Base-by-base conservation (phyloP, 1,140 invertebrate species). In the Pseudomyrmex gracilis region DNA sequence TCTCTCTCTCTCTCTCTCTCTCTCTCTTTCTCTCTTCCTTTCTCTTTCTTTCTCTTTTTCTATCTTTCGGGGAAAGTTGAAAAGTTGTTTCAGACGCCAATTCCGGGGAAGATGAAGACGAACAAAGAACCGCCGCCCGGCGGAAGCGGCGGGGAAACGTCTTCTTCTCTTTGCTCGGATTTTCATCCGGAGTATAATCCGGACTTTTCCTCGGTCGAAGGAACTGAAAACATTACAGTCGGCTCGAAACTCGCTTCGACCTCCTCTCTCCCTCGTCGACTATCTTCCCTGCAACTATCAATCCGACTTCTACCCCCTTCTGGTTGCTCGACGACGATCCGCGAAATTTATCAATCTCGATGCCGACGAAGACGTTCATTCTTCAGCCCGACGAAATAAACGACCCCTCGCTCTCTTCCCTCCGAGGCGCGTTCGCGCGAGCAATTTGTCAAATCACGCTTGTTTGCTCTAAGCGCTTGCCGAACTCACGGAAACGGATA, bases 41-140 rank as follows among this genome's bases (percentile, higher is more conserved):
- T 34, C 34, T 34, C 0, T 34, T 7, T 34, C 34, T 34, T 7
- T 34, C 7, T 34, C 34, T 67, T 55, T 74, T 71, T 24, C n/a
- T 34, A 49, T 24, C 24, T 45, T 51, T 20, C 53, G 66, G 24
- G 22, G 34, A 34, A 83, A 88, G 85, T 85, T 83, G 84, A 74
- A 83, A 87, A 89, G 88, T 89, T 86, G 84, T 87, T 89, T 73
- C 51, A 84, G 55, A 84, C 73, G 73, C 71, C 84, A 86, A 87
- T 84, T 77, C 67, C 64, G 61, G 74, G 68, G 58, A 74, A 74
- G 58, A 74, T 74, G 86, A 84, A 86, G 86, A 87, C 80, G 84
- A 84, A 84, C 84, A 87, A 85, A 61, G 71, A 70, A 74, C 63
- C 3, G 64, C 73, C 34, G 34, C 34, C 34, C 70, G 83, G 57